Evolutionary conservation across 2,797 vertebrate species (phyloP).

Genomic region (Cossypha polioptera): DNA sequence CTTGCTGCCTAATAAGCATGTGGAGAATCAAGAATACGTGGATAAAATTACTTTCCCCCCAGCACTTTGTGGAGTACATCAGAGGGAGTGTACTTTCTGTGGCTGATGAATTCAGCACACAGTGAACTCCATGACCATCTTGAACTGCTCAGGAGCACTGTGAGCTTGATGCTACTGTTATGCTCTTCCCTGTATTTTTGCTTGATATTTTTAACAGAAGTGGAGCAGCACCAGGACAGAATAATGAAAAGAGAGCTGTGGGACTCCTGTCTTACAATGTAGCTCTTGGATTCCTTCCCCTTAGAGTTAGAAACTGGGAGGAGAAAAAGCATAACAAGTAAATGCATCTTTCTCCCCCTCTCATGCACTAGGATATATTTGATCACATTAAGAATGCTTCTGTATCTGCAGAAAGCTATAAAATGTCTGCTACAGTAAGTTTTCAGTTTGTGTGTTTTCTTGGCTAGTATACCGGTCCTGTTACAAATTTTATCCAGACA

Average conservation of each 20-base stretch:
- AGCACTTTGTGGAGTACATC: not conserved
- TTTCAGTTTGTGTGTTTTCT: not conserved
- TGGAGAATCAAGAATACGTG: not conserved
- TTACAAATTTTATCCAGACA: not conserved
- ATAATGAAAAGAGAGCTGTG: not conserved
- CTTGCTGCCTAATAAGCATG: conserved; percentile 21
- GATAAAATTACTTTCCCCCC: not conserved
- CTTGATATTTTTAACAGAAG: not conserved
- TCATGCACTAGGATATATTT: not conserved
- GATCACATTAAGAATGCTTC: not conserved
- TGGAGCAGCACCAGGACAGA: not conserved
- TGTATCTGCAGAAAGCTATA: not conserved
- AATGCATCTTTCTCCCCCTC: not conserved
- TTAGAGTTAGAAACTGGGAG: not conserved
- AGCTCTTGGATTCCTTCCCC: not conserved
- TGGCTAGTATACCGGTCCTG: not conserved
- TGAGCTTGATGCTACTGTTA: not conserved
- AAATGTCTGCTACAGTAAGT: not conserved
- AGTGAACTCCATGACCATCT: not conserved
- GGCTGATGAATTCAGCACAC: not conserved
- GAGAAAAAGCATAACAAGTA: fast-evolving
- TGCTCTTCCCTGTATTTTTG: not conserved
- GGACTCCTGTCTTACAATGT: fast-evolving
- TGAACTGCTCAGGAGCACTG: not conserved
- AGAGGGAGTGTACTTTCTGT: not conserved